Evolutionary conservation across 2,797 vertebrate genomes (phyloP).

Genomic region (Anguilla pacifica): DNA sequence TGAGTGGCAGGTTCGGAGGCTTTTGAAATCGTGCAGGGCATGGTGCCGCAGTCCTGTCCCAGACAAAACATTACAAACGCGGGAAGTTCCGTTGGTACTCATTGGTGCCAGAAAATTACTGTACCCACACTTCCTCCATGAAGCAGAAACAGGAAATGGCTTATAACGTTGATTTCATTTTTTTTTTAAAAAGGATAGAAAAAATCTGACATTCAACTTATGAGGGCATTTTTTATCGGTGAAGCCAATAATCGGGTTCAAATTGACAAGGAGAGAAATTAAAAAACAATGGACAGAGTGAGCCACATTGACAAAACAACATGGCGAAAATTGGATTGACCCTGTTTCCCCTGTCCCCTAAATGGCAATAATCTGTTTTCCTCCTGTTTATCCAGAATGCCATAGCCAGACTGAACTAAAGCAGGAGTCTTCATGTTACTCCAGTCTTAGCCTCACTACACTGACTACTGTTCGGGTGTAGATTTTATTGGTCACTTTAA

Average conservation of each 20-base stretch:
- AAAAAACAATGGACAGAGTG: background rate
- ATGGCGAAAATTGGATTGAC: background rate
- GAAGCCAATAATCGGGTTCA: background rate
- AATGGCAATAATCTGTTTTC: too few species aligned
- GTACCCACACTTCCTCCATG: constrained; percentile 54
- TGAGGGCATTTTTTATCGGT: background rate
- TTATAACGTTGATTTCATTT: background rate
- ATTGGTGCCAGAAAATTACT: constrained; percentile 46
- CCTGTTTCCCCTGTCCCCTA: too few species aligned
- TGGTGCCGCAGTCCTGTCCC: constrained; percentile 52
- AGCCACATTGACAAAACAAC: constrained; percentile 19
- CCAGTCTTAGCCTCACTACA: too few species aligned
- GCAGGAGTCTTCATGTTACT: too few species aligned
- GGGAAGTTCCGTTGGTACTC: constrained; percentile 59
- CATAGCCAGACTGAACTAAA: too few species aligned
- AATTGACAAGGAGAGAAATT: background rate
- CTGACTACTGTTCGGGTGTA: too few species aligned
- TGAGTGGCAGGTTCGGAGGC: constrained; percentile 45
- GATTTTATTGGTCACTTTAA: too few species aligned
- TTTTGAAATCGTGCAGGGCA: constrained; percentile 48
- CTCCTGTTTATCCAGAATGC: too few species aligned
- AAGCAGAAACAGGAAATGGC: constrained; percentile 55
- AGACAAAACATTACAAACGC: constrained; percentile 47
- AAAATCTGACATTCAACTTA: background rate
- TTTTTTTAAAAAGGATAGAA: background rate